Percentiles rank a stretch among this genome's conserved stretches.
Conservation (phyloP, 2,113 vertebrate genomes). For the Anthoscopus minutus region DNA sequence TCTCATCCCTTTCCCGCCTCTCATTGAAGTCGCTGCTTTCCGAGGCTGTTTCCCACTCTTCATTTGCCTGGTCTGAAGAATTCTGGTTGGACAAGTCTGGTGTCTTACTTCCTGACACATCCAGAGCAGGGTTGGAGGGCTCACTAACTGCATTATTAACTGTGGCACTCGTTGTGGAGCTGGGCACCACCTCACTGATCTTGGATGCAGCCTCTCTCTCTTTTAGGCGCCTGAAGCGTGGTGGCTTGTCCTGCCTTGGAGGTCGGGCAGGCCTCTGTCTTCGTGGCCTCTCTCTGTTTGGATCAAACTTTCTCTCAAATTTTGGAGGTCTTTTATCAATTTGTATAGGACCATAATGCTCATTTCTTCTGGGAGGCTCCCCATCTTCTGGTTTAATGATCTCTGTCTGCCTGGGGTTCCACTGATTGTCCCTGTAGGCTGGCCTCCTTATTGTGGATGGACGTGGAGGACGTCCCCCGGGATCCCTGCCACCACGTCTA, state of each 20-base stretch:
- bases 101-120: constrained; percentile 86
- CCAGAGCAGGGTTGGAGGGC: constrained; percentile 50
- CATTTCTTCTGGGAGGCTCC: constrained; percentile 71
- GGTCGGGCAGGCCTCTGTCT: constrained; percentile 90
- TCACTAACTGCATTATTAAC: constrained; percentile 63
- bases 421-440: constrained; percentile 83
- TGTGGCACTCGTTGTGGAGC: constrained; percentile 34
- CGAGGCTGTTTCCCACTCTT: constrained; percentile 98
- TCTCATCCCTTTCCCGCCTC: constrained; percentile 91
- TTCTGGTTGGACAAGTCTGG: constrained; percentile 98
- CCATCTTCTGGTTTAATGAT: constrained; percentile 72
- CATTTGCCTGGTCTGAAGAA: constrained; percentile 98
- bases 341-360: constrained; percentile 66
- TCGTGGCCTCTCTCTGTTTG: constrained; percentile 85
- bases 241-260: constrained; percentile 95
- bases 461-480: constrained; percentile 77
- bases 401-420: constrained; percentile 89
- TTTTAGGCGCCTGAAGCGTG: constrained; percentile 90
- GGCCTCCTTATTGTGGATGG: constrained; percentile 82
- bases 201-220: constrained; percentile 86
- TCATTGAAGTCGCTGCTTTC: constrained; percentile 99
- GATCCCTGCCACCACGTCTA: constrained; percentile 83
- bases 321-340: constrained; percentile 81
- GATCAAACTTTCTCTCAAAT: constrained; percentile 88
- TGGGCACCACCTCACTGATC: constrained; percentile 57